A percentile compares a stretch with the other conserved stretches of the same genome.
Evolutionary conservation across 1,140 invertebrate species (phyloP).

Genomic region (Drosophila cardini): DNA sequence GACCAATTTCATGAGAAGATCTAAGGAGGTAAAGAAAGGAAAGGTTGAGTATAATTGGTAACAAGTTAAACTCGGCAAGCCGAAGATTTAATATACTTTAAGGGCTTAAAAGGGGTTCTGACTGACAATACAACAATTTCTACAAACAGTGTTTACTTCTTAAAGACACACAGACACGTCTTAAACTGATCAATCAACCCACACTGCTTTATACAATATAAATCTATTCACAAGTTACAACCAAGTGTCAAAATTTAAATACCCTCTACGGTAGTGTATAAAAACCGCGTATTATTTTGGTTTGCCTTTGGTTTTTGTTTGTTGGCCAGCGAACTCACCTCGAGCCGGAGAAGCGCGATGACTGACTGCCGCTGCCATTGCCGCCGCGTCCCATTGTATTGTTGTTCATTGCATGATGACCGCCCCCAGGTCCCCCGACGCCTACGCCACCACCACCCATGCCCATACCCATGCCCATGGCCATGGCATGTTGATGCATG

Average conservation of each 20-base stretch:
- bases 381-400: conserved; percentile 79
- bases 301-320: too few relatives aligned
- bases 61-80: neutral
- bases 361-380: conserved; percentile 80
- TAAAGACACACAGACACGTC: too few relatives aligned
- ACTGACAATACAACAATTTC: too few relatives aligned
- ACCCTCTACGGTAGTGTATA: neutral
- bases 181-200: too few relatives aligned
- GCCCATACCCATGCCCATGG: conserved; percentile 56
- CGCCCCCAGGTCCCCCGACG: conserved; percentile 64
- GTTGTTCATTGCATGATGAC: conserved; percentile 85
- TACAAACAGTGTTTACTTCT: too few relatives aligned
- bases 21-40: conserved; percentile 63
- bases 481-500: conserved; percentile 84
- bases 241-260: neutral
- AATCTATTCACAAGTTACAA: neutral
- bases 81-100: too few relatives aligned
- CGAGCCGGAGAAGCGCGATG: conserved; percentile 85
- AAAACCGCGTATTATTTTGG: neutral
- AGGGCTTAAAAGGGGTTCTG: too few relatives aligned
- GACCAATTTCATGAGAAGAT: conserved; percentile 88
- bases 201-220: too few relatives aligned
- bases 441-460: conserved; percentile 43
- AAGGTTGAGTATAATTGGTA: neutral
- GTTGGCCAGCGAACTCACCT: conserved; percentile 71